Conservation (phyloP, 2,113 vertebrate species). For the Neomonachus schauinslandi region DNA sequence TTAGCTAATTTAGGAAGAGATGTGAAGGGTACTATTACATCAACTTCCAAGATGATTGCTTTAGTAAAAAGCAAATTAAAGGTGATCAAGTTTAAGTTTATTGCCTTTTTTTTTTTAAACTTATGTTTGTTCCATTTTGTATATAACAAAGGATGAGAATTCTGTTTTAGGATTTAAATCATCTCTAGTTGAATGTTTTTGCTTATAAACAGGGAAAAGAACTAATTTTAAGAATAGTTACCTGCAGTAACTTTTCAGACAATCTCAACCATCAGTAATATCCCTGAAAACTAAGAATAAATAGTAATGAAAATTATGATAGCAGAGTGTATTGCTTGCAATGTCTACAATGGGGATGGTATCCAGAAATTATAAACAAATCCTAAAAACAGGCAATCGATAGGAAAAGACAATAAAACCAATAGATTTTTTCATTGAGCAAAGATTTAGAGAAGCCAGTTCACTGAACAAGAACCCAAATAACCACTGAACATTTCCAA, state of each 20-base stretch:
- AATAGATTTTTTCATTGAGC: not conserved
- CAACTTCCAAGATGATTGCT: slow-evolving; percentile 19
- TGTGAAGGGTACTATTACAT: not conserved
- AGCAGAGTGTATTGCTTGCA: not conserved
- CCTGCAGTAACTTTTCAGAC: not conserved
- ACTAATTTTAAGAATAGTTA: not conserved
- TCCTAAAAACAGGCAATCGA: not conserved
- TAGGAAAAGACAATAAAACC: not conserved
- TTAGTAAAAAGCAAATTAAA: slow-evolving; percentile 46
- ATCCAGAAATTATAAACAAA: slow-evolving; percentile 18
- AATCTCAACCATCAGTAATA: not conserved
- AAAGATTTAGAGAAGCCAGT: not conserved
- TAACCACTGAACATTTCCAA: not conserved
- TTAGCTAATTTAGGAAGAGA: not conserved
- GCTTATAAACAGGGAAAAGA: not conserved
- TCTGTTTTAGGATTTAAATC: not conserved
- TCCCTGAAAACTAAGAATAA: not conserved
- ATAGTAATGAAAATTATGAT: not conserved
- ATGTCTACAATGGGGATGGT: not conserved
- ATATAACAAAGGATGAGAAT: not conserved
- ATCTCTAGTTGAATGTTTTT: not conserved
- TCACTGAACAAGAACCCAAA: not conserved
- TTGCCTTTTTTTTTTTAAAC: slow-evolving; percentile 12
- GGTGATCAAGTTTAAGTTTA: not conserved
- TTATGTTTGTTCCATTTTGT: not conserved